Evolutionary conservation across 2,113 vertebrate genomes (phyloP).

Genomic region (Sapajus apella): DNA sequence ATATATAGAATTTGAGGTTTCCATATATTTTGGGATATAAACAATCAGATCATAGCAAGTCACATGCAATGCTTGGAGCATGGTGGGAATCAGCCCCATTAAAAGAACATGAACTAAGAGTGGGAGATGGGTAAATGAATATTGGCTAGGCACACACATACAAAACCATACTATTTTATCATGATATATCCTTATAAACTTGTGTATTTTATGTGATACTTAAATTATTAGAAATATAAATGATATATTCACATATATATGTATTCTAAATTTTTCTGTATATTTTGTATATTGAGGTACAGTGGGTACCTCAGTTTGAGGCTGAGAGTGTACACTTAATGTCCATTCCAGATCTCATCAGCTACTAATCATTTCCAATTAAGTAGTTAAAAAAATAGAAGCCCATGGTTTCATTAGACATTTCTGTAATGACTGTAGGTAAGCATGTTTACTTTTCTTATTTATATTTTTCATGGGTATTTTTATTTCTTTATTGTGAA

Average conservation of each 20-base stretch:
- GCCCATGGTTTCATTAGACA: neutral
- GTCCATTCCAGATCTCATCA: neutral
- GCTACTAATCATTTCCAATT: neutral
- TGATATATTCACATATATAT: neutral
- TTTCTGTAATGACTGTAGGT: neutral
- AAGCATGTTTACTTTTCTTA: neutral
- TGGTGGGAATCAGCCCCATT: neutral
- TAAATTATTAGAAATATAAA: slow-evolving; percentile 2
- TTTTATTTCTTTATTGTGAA: neutral
- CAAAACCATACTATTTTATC: neutral
- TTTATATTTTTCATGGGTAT: neutral
- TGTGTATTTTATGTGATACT: neutral
- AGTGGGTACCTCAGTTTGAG: neutral
- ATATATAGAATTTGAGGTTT: neutral
- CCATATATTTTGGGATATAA: too few relatives aligned
- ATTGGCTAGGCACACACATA: neutral
- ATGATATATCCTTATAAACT: neutral
- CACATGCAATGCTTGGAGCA: neutral
- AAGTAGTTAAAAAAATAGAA: neutral
- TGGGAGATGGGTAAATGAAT: neutral
- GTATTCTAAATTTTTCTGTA: neutral
- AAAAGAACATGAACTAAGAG: neutral
- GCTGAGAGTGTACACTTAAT: neutral
- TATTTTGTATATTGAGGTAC: neutral
- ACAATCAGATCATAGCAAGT: neutral